Conservation (phyloP, 2,113 vertebrate genomes). For the Toxotes chatareus region DNA sequence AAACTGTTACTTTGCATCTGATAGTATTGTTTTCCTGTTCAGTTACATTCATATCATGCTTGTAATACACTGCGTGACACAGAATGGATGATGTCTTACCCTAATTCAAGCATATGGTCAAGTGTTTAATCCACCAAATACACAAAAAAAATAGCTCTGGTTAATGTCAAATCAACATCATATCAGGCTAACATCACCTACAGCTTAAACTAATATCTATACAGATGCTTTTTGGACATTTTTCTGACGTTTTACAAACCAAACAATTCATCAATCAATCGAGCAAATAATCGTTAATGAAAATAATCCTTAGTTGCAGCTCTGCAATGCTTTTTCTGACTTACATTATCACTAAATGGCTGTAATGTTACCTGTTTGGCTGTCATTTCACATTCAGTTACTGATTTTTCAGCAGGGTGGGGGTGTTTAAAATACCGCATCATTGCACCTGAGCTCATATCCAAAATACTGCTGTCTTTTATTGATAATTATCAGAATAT, state of each 20-base stretch:
- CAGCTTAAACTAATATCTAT: not conserved
- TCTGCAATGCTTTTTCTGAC: not conserved
- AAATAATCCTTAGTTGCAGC: not conserved
- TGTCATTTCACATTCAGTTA: not conserved
- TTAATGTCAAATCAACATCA: not conserved
- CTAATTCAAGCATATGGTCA: no score
- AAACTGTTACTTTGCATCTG: not conserved
- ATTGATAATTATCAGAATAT: no score
- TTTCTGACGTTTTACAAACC: not conserved
- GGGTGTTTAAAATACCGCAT: not conserved
- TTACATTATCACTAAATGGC: not conserved
- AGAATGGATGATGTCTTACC: not conserved
- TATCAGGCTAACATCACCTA: not conserved
- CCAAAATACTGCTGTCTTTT: not conserved
- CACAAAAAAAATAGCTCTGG: not conserved
- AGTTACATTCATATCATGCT: not conserved
- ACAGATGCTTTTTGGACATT: not conserved
- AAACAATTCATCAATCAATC: not conserved
- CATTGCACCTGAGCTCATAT: no score
- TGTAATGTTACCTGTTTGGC: not conserved
- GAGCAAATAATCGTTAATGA: not conserved
- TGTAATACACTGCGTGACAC: no score
- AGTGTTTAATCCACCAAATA: not conserved
- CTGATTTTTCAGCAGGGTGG: not conserved
- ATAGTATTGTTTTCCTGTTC: not conserved